Conservation (phyloP, 2,113 vertebrate genomes). For the Carassius gibelio region DNA sequence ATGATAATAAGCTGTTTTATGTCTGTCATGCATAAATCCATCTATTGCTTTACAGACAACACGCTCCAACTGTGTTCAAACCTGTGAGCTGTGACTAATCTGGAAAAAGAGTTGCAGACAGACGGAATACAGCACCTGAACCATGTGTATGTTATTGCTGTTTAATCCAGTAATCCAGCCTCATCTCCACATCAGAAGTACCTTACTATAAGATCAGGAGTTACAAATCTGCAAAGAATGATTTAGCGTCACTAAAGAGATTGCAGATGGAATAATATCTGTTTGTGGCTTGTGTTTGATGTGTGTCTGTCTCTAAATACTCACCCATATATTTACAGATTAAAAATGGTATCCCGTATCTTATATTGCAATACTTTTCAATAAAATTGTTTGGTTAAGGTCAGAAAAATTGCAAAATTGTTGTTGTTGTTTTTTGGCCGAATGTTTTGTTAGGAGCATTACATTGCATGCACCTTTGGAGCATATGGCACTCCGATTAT, state of each 20-base stretch:
- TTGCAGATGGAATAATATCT: constrained; percentile 1
- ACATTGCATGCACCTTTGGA: constrained; percentile 60
- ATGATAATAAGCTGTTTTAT: background rate
- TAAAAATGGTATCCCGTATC: background rate
- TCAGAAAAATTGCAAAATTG: background rate
- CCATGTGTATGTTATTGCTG: background rate
- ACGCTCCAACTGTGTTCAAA: background rate
- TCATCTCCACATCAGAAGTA: constrained; percentile 1
- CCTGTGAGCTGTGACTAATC: constrained; percentile 3
- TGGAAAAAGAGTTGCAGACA: background rate
- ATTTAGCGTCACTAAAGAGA: background rate
- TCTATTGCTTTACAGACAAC: background rate
- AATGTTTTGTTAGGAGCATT: constrained; percentile 50
- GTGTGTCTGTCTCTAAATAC: background rate
- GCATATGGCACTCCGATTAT: constrained; percentile 87
- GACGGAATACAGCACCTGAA: too few relatives aligned
- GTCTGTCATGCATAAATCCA: background rate
- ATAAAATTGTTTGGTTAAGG: background rate
- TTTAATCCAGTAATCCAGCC: background rate
- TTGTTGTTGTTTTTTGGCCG: constrained; percentile 23
- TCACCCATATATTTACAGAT: background rate
- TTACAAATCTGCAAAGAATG: background rate
- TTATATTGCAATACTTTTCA: background rate
- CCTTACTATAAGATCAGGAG: background rate
- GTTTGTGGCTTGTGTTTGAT: constrained; percentile 5